Conservation (phyloP, 2,113 vertebrate genomes). For the Motacilla tschutschensis region DNA sequence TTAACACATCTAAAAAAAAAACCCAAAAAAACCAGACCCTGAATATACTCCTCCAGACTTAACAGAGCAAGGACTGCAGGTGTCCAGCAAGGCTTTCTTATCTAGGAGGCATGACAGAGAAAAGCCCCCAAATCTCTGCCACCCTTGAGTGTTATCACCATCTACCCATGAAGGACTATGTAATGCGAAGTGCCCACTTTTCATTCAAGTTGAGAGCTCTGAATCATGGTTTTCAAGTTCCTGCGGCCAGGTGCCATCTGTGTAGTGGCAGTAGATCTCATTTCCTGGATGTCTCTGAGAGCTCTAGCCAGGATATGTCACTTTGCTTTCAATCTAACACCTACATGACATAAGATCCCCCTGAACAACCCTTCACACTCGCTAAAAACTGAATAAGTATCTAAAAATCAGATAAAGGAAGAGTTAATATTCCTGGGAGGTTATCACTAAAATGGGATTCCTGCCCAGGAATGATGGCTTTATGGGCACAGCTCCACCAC, state of each 20-base stretch:
- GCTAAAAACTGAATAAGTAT: not conserved
- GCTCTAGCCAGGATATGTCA: not conserved
- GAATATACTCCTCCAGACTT: not conserved
- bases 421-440: constrained; percentile 26
- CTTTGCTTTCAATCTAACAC: not conserved
- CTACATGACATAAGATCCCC: not conserved
- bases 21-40: no score
- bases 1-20: not conserved
- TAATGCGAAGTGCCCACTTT: not conserved
- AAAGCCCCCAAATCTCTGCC: not conserved
- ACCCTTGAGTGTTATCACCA: not conserved
- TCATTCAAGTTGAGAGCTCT: not conserved
- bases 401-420: not conserved
- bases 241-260: not conserved
- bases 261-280: not conserved
- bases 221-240: not conserved
- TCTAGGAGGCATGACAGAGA: not conserved
- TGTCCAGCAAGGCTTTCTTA: not conserved
- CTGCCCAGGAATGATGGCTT: not conserved
- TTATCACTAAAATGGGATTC: not conserved
- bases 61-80: not conserved
- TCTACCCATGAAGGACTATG: not conserved
- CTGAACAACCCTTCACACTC: not conserved
- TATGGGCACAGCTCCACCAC: not conserved
- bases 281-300: not conserved